Evolutionary conservation across 2,113 vertebrate species (phyloP).

Genomic region (Syrmaticus mikado): DNA sequence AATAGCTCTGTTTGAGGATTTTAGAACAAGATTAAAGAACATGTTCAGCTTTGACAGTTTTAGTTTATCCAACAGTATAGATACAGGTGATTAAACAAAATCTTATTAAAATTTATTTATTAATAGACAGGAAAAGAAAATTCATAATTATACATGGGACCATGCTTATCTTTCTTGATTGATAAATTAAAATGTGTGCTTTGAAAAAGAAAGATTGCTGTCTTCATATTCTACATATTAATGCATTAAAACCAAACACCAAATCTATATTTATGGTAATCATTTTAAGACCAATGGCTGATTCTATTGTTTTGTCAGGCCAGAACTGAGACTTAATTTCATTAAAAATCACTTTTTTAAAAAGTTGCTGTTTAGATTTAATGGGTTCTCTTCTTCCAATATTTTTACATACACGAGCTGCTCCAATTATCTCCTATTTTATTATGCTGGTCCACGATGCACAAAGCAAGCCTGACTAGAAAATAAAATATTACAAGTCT

Average conservation of each 20-base stretch:
- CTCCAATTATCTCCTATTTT: neutral
- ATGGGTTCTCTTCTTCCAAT: neutral
- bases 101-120: neutral
- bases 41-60: neutral
- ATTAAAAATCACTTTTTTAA: neutral
- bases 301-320: neutral
- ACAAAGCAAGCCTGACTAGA: neutral
- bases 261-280: neutral
- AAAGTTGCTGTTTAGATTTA: neutral
- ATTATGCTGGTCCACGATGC: neutral
- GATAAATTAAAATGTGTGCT: neutral
- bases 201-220: neutral
- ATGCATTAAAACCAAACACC: neutral
- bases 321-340: neutral
- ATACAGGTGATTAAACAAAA: neutral
- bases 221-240: neutral
- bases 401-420: neutral
- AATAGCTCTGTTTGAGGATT: neutral
- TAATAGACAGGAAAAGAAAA: neutral
- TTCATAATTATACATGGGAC: rapidly evolving
- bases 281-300: neutral
- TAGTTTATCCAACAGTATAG: neutral
- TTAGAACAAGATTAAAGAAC: neutral
- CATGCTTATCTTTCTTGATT: neutral
- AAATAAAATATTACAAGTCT: neutral